Conservation (phyloP, 2,888 invertebrate genomes). For the Sepioteuthis lessoniana region DNA sequence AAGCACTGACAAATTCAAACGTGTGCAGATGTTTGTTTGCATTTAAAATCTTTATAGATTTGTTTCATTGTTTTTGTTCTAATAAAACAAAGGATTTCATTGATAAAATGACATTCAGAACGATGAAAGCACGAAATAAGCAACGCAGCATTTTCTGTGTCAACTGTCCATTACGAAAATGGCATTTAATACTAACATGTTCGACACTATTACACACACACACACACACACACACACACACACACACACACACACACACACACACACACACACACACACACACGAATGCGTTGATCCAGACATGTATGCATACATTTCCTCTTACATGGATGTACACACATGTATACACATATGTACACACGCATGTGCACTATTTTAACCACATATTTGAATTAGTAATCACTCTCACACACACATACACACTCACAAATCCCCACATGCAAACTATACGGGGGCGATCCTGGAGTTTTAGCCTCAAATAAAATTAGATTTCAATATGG, state of each 20-base stretch:
- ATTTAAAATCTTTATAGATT: neutral
- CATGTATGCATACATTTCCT: neutral
- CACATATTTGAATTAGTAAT: too few species aligned
- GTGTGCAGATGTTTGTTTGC: neutral
- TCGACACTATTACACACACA: neutral
- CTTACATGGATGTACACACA: neutral
- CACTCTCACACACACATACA: neutral
- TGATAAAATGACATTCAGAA: neutral
- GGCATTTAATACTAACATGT: neutral
- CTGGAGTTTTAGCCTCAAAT: neutral
- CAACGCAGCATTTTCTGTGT: neutral
- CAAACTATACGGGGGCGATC: neutral
- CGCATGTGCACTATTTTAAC: neutral
- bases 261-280: neutral
- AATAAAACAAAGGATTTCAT: constrained; percentile 33
- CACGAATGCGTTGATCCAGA: neutral
- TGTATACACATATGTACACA: neutral
- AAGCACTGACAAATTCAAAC: neutral
- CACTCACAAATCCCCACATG: fast-evolving
- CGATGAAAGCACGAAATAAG: neutral
- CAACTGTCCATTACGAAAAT: neutral
- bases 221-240: neutral
- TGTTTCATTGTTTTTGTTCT: neutral
- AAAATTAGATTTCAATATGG: neutral
- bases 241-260: neutral